A percentile compares a stretch with the other conserved stretches of the same genome.
phyloP scores from a whole-genome alignment of 2,797 vertebrate genomes.

The Kryptopterus vitreolus region DNA sequence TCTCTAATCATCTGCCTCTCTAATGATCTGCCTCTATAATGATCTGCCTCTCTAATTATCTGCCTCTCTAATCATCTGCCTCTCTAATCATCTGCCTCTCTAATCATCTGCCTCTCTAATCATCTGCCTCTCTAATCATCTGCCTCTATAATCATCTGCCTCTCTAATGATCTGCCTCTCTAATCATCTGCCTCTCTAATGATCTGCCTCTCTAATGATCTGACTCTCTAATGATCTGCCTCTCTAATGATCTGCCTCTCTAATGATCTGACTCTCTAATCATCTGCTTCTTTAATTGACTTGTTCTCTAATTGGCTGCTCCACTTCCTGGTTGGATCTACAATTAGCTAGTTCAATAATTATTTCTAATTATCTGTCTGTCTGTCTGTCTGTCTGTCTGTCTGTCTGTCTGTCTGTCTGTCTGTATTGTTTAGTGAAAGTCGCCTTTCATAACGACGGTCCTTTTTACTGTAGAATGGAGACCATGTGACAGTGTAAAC shows the following conservation, averaged over 20 bases:
- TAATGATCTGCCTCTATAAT: no score
- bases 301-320: not conserved
- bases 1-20: not conserved
- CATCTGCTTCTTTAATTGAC: not conserved
- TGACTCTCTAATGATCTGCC: no score
- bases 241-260: no score
- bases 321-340: not conserved
- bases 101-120: not conserved
- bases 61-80: not conserved
- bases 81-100: not conserved
- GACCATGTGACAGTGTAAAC: conserved; percentile 34
- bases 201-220: no score
- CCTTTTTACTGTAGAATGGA: not conserved
- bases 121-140: not conserved
- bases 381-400: not conserved
- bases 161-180: no score
- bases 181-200: no score
- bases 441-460: no score
- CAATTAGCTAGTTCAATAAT: no score
- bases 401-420: not conserved
- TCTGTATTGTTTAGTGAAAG: not conserved
- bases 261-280: not conserved
- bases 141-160: not conserved
- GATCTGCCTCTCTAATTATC: not conserved
- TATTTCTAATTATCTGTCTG: not conserved